Evolutionary conservation across 2,797 vertebrate species (phyloP).

Genomic region (Gallinago nigripennis): DNA sequence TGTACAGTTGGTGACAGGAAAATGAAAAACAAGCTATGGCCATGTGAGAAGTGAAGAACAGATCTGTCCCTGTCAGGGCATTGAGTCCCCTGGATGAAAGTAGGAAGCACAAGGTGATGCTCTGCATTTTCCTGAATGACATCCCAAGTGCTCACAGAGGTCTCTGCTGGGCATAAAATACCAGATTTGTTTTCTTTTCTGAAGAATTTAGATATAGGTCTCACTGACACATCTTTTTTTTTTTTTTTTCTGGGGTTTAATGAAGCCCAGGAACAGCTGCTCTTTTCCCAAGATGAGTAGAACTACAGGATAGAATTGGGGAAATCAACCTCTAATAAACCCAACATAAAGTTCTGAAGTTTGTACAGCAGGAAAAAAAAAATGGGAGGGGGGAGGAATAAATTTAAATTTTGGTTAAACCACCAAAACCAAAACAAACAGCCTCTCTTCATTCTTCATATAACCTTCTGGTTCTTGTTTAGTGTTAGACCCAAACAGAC

Average conservation of each 20-base stretch:
- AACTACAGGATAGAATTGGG: background rate
- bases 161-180: background rate
- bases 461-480: background rate
- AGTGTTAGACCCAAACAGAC: background rate
- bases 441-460: background rate
- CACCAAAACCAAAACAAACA: background rate
- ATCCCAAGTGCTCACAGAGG: background rate
- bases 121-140: background rate
- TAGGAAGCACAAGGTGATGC: background rate
- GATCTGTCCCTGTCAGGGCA: background rate
- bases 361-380: background rate
- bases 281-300: background rate
- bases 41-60: background rate
- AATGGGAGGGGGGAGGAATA: background rate
- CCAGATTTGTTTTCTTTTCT: background rate
- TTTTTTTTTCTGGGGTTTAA: background rate
- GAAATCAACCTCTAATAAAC: background rate
- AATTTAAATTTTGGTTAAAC: background rate
- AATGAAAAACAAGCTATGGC: background rate
- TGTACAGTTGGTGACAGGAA: background rate
- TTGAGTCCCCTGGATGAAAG: background rate
- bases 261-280: background rate
- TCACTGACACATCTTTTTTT: background rate
- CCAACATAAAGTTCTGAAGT: background rate
- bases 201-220: background rate